phyloP scores from a whole-genome alignment of 2,888 invertebrate genomes.

The Cheilosia scutellata region DNA sequence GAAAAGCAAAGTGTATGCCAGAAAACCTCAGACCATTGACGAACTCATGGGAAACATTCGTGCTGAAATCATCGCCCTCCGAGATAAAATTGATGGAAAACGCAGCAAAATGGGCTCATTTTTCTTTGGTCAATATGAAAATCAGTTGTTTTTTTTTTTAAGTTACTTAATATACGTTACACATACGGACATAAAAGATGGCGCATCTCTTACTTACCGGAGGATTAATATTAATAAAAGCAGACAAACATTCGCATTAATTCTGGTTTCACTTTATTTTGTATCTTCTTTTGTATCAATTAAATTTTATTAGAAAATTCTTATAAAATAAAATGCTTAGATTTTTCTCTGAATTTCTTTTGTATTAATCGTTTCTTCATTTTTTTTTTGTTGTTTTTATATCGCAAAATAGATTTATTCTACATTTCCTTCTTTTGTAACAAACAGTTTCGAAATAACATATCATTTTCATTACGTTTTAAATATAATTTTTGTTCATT shows the following conservation, averaged over 20 bases:
- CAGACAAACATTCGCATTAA: neutral
- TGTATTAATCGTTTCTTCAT: constrained; percentile 39
- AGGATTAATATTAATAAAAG: constrained; percentile 2
- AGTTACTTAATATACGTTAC: too few species aligned
- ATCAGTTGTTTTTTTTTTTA: too few species aligned
- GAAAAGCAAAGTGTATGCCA: too few species aligned
- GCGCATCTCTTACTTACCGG: neutral
- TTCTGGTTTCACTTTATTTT: constrained; percentile 59
- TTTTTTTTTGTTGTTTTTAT: constrained; percentile 43
- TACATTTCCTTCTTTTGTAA: constrained; percentile 57
- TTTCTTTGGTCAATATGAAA: too few species aligned
- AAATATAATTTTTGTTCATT: constrained; percentile 44
- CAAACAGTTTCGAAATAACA: constrained; percentile 71
- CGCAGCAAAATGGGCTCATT: too few species aligned
- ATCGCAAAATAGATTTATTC: constrained; percentile 69
- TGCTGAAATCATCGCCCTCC: too few species aligned
- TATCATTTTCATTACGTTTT: constrained; percentile 33
- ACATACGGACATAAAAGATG: too few species aligned
- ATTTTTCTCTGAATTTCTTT: constrained; percentile 52
- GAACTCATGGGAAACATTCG: too few species aligned
- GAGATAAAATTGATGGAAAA: too few species aligned
- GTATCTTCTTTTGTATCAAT: constrained; percentile 50
- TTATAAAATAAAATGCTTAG: constrained; percentile 74
- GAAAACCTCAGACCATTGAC: too few species aligned
- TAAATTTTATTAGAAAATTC: constrained; percentile 76